These are phyloP conservation scores for Cantharis rufa DNA, from an alignment of 2,888 invertebrate genomes.

Conservation along the genomic window DNA sequence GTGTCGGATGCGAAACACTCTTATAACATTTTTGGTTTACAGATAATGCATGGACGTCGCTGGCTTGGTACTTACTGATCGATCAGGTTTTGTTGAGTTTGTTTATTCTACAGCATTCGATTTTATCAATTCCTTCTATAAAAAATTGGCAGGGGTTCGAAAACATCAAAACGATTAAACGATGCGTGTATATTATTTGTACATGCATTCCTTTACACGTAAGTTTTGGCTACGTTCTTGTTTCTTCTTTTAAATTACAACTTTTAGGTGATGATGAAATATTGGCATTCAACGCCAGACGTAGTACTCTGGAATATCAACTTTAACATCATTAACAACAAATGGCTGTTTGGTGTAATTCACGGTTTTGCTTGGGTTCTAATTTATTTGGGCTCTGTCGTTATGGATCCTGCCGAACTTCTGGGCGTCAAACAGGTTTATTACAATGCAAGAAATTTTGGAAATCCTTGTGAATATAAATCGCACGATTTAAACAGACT, in stretches of 20 bases:
- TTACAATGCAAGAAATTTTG: constrained; percentile 59
- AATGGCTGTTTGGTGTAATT: constrained; percentile 57
- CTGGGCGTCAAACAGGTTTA: constrained; percentile 67
- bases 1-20: background rate
- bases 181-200: constrained; percentile 58
- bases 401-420: constrained; percentile 66
- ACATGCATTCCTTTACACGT: constrained; percentile 58
- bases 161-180: constrained; percentile 54
- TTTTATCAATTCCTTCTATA: constrained; percentile 57
- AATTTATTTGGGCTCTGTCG: constrained; percentile 64
- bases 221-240: constrained; percentile 30
- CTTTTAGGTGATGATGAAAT: constrained; percentile 56
- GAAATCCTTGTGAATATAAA: constrained; percentile 60
- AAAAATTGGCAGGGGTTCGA: constrained; percentile 56
- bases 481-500: constrained; percentile 59
- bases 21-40: no score
- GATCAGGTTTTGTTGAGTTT: constrained; percentile 58
- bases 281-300: constrained; percentile 59
- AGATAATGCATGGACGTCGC: constrained; percentile 45
- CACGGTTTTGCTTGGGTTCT: constrained; percentile 62
- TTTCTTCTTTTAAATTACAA: constrained; percentile 40
- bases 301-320: constrained; percentile 62
- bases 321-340: constrained; percentile 54
- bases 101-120: constrained; percentile 64
- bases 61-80: constrained; percentile 53